phyloP scores from a whole-genome alignment of 1,140 invertebrate species.

The Theocolax elegans region DNA sequence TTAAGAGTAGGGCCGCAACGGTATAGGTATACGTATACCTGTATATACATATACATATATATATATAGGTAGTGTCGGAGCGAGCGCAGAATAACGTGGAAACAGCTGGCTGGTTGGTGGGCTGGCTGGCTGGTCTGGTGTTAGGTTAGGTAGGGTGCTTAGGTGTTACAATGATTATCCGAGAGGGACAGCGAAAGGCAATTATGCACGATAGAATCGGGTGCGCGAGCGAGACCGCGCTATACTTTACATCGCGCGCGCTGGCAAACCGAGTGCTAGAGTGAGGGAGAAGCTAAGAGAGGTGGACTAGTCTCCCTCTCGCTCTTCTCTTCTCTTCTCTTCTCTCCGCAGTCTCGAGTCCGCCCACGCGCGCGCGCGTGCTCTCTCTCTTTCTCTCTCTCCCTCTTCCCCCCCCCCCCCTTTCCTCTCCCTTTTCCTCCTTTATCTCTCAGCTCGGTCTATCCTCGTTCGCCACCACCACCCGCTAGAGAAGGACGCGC shows the following conservation, averaged over 20 bases:
- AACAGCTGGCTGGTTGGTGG: conserved; percentile 59
- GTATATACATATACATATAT: too few species aligned
- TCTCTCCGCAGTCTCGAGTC: conserved; percentile 5
- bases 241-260: conserved; percentile 61
- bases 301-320: too few species aligned
- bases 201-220: conserved; percentile 66
- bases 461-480: conserved; percentile 26
- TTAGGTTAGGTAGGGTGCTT: conserved; percentile 66
- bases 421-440: background rate
- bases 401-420: background rate
- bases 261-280: conserved; percentile 41
- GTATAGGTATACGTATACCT: too few species aligned
- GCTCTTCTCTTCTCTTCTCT: background rate
- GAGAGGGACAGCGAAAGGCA: conserved; percentile 68
- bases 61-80: background rate
- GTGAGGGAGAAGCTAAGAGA: too few species aligned
- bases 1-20: background rate
- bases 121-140: conserved; percentile 31
- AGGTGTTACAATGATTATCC: conserved; percentile 69
- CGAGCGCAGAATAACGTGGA: conserved; percentile 58
- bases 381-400: background rate
- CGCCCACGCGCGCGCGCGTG: too few species aligned
- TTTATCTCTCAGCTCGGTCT: background rate
- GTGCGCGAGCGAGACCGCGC: conserved; percentile 51
- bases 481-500: conserved; percentile 50